Percentiles rank a stretch among this genome's conserved stretches.
Evolutionary conservation across 2,888 invertebrate species (phyloP).

Genomic region (Pherbina coryleti): DNA sequence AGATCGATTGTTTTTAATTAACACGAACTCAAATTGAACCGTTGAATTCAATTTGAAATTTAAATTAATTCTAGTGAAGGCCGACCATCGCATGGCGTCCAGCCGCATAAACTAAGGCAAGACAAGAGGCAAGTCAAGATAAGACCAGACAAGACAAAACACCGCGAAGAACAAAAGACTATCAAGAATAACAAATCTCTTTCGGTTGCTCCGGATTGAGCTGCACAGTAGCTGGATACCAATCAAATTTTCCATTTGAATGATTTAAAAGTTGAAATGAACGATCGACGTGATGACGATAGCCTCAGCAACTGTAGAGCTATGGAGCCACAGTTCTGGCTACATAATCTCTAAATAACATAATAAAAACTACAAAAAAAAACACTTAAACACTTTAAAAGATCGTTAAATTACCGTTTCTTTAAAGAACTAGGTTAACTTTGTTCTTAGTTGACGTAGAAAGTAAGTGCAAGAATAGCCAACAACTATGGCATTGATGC

Average conservation of each 20-base stretch:
- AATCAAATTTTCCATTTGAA: conserved; percentile 35
- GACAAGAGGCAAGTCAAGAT: not conserved
- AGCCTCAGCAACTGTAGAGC: not conserved
- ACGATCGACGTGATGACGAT: conserved; percentile 29
- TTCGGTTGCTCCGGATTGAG: not conserved
- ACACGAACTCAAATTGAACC: not conserved
- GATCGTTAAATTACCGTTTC: conserved; percentile 37
- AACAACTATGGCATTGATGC: no score
- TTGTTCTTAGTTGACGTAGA: not conserved
- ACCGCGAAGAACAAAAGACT: not conserved
- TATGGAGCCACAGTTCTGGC: not conserved
- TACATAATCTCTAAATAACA: not conserved
- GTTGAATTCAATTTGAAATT: not conserved
- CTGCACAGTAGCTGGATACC: conserved; percentile 29
- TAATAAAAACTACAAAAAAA: no score
- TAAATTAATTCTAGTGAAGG: not conserved
- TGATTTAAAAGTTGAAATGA: conserved; percentile 23
- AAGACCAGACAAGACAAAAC: not conserved
- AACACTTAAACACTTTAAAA: conserved; percentile 23
- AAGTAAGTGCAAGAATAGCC: not conserved
- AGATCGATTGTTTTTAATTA: conserved; percentile 8
- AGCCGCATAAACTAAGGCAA: not conserved
- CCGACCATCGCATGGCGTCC: not conserved
- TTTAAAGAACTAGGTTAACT: conserved; percentile 19
- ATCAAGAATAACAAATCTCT: conserved; percentile 8